A percentile compares a stretch with the other conserved stretches of the same genome.
phyloP scores from a whole-genome alignment of 1,140 invertebrate genomes.

The Himalopsyche phryganea region DNA sequence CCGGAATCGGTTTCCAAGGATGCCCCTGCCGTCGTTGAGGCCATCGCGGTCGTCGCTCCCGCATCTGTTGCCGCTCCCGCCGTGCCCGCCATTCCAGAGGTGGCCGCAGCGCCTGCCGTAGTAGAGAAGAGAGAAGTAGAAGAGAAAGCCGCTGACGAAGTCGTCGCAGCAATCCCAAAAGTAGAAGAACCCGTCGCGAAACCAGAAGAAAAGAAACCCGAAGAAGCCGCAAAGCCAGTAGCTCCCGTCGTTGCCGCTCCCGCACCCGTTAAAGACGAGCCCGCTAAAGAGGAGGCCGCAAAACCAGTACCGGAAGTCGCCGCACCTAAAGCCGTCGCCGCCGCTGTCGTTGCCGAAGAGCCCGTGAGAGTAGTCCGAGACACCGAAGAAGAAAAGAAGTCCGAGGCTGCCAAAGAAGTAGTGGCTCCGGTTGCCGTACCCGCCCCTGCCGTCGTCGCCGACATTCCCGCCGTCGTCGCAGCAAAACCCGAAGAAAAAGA shows the following conservation, averaged over 20 bases:
- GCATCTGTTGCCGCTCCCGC: not conserved
- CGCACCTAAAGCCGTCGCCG: constrained; percentile 2
- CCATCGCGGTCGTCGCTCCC: constrained; percentile 5
- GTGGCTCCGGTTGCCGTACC: not conserved
- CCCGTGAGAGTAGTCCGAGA: constrained; percentile 26
- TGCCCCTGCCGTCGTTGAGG: not conserved
- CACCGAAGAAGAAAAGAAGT: constrained; percentile 22
- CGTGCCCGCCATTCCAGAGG: not conserved
- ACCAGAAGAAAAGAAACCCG: constrained; percentile 2
- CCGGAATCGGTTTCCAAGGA: constrained; percentile 5
- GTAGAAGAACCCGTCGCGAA: constrained; percentile 5
- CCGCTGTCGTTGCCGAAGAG: constrained; percentile 13
- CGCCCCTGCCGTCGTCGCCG: constrained; percentile 7
- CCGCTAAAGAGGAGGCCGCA: not conserved
- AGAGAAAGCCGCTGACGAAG: constrained; percentile 15
- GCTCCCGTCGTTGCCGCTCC: not conserved
- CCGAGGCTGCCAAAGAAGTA: constrained; percentile 7
- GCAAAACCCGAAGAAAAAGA: constrained; percentile 1
- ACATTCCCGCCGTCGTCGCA: not conserved
- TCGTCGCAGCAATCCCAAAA: not conserved
- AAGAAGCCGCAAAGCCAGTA: constrained; percentile 2
- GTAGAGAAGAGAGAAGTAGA: constrained; percentile 10
- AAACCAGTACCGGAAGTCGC: constrained; percentile 3
- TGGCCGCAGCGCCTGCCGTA: not conserved
- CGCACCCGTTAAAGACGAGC: constrained; percentile 2